Evolutionary conservation across 2,888 invertebrate species (phyloP).

Genomic region (Callyntrura sp.): DNA sequence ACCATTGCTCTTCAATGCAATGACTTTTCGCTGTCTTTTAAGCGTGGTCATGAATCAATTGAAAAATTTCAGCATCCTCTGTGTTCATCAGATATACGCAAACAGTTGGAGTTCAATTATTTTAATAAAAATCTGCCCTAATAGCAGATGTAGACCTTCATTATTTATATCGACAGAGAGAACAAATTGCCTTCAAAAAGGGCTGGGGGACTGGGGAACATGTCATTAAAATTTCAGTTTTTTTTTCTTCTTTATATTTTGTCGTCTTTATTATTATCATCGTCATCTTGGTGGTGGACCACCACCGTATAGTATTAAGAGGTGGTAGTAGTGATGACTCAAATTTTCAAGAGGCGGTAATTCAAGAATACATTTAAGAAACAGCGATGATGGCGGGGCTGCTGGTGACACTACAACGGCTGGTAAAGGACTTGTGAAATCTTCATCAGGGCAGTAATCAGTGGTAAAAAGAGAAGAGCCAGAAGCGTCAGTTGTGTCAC

Average conservation of each 20-base stretch:
- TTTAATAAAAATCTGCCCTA: constrained; percentile 15
- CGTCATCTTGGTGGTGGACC: not conserved
- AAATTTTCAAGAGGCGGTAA: no score
- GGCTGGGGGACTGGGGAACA: constrained; percentile 27
- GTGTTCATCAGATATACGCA: not conserved
- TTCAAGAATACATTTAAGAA: not conserved
- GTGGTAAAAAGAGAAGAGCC: not conserved
- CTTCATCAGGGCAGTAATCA: constrained; percentile 5
- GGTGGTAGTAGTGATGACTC: no score
- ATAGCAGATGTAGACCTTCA: not conserved
- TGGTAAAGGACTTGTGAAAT: constrained; percentile 34
- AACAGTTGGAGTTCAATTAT: constrained; percentile 51
- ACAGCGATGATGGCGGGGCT: not conserved
- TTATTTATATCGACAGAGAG: not conserved
- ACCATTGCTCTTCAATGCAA: not conserved
- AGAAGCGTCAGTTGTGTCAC: not conserved
- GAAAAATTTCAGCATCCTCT: not conserved
- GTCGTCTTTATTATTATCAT: not conserved
- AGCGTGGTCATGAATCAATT: not conserved
- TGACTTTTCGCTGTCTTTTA: not conserved
- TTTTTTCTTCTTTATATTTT: not conserved
- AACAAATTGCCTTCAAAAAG: not conserved
- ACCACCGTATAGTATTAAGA: not conserved
- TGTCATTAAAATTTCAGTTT: constrained; percentile 38
- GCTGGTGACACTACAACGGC: not conserved